Evolutionary conservation across 2,797 vertebrate genomes (phyloP).

Genomic region (Acrossocheilus fasciatus): DNA sequence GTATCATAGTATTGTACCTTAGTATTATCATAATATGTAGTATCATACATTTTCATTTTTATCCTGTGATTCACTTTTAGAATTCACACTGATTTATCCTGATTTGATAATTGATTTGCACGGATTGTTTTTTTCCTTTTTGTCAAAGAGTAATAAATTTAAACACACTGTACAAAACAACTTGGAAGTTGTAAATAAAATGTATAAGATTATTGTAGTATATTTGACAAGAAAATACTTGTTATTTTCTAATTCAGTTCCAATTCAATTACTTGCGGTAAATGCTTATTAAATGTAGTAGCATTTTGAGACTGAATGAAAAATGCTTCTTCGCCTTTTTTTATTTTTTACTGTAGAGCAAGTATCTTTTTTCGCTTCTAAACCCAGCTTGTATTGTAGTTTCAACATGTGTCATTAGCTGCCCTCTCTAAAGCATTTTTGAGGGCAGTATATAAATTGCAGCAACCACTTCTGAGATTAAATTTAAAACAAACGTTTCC

Average conservation of each 20-base stretch:
- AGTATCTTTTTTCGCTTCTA: background rate
- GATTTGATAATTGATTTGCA: background rate
- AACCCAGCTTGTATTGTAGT: conserved; percentile 1
- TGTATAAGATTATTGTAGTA: background rate
- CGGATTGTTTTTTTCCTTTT: background rate
- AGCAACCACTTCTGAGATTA: background rate
- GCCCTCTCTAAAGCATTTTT: background rate
- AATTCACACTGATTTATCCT: background rate
- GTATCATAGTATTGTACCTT: background rate
- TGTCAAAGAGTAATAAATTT: background rate
- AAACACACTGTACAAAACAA: background rate
- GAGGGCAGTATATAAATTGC: background rate
- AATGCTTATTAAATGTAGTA: background rate
- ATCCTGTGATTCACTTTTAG: background rate
- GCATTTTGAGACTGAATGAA: background rate
- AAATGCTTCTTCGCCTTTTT: background rate
- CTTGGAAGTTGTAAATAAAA: background rate
- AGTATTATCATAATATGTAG: background rate
- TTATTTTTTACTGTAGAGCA: background rate
- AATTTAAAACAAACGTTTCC: background rate
- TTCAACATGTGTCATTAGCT: background rate
- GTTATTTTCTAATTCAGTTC: background rate
- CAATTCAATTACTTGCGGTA: background rate
- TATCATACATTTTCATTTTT: background rate
- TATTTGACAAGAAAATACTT: background rate